Base-by-base conservation (phyloP, 2,888 invertebrate genomes). In the Mimachlamys varia region DNA sequence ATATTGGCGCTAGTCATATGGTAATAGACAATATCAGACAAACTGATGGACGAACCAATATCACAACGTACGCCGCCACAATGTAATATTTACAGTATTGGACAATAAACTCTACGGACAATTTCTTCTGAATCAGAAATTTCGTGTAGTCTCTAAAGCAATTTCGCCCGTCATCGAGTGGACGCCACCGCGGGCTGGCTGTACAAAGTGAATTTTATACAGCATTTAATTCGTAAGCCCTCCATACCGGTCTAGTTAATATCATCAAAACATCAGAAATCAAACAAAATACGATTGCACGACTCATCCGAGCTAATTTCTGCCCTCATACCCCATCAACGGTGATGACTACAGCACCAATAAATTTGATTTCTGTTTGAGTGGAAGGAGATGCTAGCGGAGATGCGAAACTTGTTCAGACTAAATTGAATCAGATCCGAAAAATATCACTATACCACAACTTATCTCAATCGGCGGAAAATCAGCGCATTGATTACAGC, bases 201-300 rank as follows among this genome's bases (percentile, higher is more conserved):
- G 76, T 76, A 76, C 76, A 76, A 76, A 76, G 76, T 76, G 76
- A 76, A 76, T 76, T 76, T 76, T 76, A 76, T 76, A 27, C 76
- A 33, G 76, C 76, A 15, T 76, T 76, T 76, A 76, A 76, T 76
- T 76, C 76, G 76, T 76, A 76, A 76, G 76, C 76, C 12, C 76
- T 76, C 76, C 19, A 76, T 76, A 76, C 5, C 76, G 76, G 27
- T 76, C 27, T 76, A 76, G 76, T 76, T 76, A 76, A 76, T 76
- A 33, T 12, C 76, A 76, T 76, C 76, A 76, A 76, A 76, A 27
- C 76, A 76, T 10, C 15, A 76, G 76, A 76, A 76, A 76, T 76
- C 76, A 76, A 76, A 76, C 76, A 76, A 76, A 76, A 76, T 76
- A 76, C 76, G 76, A 76, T 76, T 76, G 76, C 76, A 76, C 76